Conservation (phyloP, 2,888 invertebrate genomes). For the Caenorhabditis parvicauda region DNA sequence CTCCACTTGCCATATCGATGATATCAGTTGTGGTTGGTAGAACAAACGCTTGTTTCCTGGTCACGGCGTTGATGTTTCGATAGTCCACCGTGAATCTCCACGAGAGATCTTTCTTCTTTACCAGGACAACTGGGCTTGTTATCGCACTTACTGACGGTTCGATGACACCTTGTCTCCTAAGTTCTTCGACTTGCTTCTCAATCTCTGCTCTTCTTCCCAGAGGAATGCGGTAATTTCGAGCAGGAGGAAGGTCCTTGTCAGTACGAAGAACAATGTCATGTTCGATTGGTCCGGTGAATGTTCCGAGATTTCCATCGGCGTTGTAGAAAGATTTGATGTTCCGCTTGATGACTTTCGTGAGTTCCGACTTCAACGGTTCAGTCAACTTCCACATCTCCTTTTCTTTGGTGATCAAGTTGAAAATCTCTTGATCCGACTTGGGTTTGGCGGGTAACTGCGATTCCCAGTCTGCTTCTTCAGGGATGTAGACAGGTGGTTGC, state of each 20-base stretch:
- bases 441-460: too few species aligned
- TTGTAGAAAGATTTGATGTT: constrained; percentile 5
- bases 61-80: neutral
- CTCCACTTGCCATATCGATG: constrained; percentile 1
- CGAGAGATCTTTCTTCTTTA: too few species aligned
- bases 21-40: constrained; percentile 2
- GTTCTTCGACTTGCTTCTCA: constrained; percentile 9
- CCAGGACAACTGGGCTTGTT: constrained; percentile 5
- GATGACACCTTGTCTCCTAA: constrained; percentile 8
- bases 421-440: too few species aligned
- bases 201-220: constrained; percentile 6
- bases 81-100: constrained; percentile 6
- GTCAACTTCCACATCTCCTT: too few species aligned
- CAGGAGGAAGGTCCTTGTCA: neutral
- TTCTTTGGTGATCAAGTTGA: too few species aligned
- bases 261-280: constrained; percentile 6
- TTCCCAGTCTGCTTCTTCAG: constrained; percentile 13
- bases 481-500: too few species aligned
- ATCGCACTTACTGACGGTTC: constrained; percentile 4
- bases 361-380: neutral
- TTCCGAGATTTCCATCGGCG: constrained; percentile 11
- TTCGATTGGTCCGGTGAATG: constrained; percentile 7
- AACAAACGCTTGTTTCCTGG: constrained; percentile 1
- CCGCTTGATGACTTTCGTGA: neutral
- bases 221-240: constrained; percentile 1